A percentile compares a stretch with the other conserved stretches of the same genome.
phyloP scores from a whole-genome alignment of 2,797 vertebrate genomes.

The Babyrousa celebensis region DNA sequence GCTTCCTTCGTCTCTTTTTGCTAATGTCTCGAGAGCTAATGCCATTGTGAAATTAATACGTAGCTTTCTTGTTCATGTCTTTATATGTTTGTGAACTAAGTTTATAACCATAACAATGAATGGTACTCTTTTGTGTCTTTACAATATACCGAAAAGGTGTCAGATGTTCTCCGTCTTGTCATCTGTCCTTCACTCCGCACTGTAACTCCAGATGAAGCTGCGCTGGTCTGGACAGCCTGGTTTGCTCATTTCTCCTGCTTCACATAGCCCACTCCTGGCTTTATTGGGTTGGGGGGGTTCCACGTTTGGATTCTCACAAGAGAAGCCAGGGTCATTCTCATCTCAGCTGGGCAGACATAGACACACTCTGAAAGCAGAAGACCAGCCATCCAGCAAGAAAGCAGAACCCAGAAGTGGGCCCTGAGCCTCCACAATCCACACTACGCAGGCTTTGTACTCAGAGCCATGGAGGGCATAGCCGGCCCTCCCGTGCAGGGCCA shows the following conservation, averaged over 20 bases:
- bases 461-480: neutral
- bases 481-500: neutral
- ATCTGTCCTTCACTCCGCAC: neutral
- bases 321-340: neutral
- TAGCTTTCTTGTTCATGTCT: conserved; percentile 34
- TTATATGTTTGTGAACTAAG: neutral
- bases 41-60: neutral
- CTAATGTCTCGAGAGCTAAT: neutral
- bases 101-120: conserved; percentile 22
- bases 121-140: neutral
- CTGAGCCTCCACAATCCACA: neutral
- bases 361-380: neutral
- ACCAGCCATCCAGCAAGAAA: neutral
- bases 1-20: neutral
- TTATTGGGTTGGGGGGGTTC: neutral
- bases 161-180: neutral
- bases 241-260: neutral
- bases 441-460: neutral
- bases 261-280: neutral
- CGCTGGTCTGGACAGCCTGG: neutral
- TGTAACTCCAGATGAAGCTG: neutral
- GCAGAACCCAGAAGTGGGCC: neutral
- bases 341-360: neutral
- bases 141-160: neutral
- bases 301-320: conserved; percentile 9